These are phyloP conservation scores for Helostoma temminkii DNA, from an alignment of 2,797 vertebrate genomes.

Conservation along the genomic window DNA sequence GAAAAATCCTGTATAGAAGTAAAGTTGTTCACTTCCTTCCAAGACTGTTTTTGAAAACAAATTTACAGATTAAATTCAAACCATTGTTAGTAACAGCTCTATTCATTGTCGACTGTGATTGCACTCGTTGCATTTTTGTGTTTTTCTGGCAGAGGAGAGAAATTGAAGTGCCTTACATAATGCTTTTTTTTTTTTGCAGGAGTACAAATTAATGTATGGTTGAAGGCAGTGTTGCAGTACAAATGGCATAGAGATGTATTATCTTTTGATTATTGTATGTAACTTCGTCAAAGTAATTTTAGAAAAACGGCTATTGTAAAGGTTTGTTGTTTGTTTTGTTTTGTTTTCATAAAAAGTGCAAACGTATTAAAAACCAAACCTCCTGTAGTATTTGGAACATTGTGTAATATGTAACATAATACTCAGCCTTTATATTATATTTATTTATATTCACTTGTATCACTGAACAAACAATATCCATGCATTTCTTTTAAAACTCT, in stretches of 20 bases:
- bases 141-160: slow-evolving; percentile 25
- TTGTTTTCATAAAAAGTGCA: neutral
- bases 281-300: neutral
- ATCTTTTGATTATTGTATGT: slow-evolving; percentile 15
- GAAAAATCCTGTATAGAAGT: neutral
- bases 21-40: neutral
- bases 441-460: too few species aligned
- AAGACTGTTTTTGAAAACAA: neutral
- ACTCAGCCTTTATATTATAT: too few species aligned
- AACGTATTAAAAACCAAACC: slow-evolving; percentile 2
- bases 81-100: slow-evolving; percentile 14
- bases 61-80: slow-evolving; percentile 1
- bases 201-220: slow-evolving; percentile 31
- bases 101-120: slow-evolving; percentile 28
- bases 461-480: too few species aligned
- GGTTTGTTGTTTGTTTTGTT: too few species aligned
- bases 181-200: slow-evolving; percentile 1
- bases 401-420: neutral
- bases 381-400: neutral
- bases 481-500: too few species aligned
- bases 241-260: slow-evolving; percentile 38
- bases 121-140: slow-evolving; percentile 11
- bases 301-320: neutral
- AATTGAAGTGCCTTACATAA: slow-evolving; percentile 25
- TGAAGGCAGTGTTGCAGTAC: slow-evolving; percentile 45